A percentile compares a stretch with the other conserved stretches of the same genome.
phyloP scores from a whole-genome alignment of 2,888 invertebrate species.

The Lapara coniferarum region DNA sequence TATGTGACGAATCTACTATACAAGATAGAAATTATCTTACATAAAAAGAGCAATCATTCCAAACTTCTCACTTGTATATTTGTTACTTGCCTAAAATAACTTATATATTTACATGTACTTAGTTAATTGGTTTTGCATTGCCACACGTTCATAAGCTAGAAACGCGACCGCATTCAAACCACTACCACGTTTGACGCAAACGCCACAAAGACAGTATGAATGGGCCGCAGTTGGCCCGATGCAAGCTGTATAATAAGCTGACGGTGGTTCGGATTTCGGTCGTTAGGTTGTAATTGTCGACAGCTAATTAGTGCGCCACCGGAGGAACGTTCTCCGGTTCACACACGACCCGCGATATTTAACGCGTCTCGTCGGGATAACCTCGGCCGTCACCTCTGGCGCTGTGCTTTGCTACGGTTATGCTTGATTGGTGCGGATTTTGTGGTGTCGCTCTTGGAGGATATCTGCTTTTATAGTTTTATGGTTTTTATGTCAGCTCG shows the following conservation, averaged over 20 bases:
- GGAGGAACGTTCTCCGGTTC: slow-evolving; percentile 63
- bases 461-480: not conserved
- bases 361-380: slow-evolving; percentile 41
- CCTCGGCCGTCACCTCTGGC: slow-evolving; percentile 26
- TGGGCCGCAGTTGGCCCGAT: slow-evolving; percentile 43
- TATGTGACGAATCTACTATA: not conserved
- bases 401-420: not conserved
- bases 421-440: slow-evolving; percentile 10
- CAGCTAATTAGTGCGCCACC: slow-evolving; percentile 76
- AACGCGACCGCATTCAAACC: slow-evolving; percentile 38
- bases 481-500: too few species aligned
- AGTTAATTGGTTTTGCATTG: not conserved
- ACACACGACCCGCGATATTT: slow-evolving; percentile 73
- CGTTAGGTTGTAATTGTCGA: slow-evolving; percentile 78
- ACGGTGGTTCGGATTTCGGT: slow-evolving; percentile 70
- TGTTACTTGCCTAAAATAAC: too few species aligned
- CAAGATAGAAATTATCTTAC: too few species aligned
- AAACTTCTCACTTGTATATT: too few species aligned
- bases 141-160: not conserved
- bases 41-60: too few species aligned
- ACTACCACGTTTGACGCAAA: slow-evolving; percentile 35
- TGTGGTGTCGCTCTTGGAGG: not conserved
- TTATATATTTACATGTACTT: too few species aligned
- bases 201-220: slow-evolving; percentile 46
- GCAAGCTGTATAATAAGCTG: slow-evolving; percentile 72